These are phyloP conservation scores for Protaetia brevitarsis DNA, from an alignment of 1,140 invertebrate genomes.

Conservation along the genomic window DNA sequence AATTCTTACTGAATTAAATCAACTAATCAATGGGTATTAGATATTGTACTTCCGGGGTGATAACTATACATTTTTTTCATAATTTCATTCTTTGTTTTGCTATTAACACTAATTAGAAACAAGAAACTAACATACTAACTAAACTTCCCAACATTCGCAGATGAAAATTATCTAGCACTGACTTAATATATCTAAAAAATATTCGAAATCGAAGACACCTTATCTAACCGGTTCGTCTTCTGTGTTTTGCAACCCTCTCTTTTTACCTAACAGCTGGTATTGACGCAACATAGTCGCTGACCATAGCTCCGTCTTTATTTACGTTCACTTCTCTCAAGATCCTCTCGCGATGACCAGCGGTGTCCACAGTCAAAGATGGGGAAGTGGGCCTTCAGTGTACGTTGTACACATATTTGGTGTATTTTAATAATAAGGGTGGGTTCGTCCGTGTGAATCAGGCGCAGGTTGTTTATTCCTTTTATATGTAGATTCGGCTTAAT, in stretches of 20 bases:
- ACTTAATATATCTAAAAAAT: constrained; percentile 25
- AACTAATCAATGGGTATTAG: no score
- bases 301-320: constrained; percentile 32
- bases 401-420: constrained; percentile 25
- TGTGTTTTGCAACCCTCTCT: constrained; percentile 32
- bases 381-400: constrained; percentile 34
- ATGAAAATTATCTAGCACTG: constrained; percentile 16
- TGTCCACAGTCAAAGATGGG: constrained; percentile 33
- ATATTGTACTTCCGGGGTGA: no score
- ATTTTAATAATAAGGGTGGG: constrained; percentile 33
- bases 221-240: constrained; percentile 39
- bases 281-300: constrained; percentile 24
- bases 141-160: neutral
- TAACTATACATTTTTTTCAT: no score
- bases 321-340: constrained; percentile 27
- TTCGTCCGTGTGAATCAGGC: constrained; percentile 38
- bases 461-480: constrained; percentile 42
- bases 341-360: constrained; percentile 12
- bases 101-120: neutral
- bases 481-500: constrained; percentile 32
- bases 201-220: constrained; percentile 31
- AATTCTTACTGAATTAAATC: no score
- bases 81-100: no score
- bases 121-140: neutral
- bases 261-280: constrained; percentile 31